Conservation (phyloP, 2,113 vertebrate genomes). For the Orycteropus afer region DNA sequence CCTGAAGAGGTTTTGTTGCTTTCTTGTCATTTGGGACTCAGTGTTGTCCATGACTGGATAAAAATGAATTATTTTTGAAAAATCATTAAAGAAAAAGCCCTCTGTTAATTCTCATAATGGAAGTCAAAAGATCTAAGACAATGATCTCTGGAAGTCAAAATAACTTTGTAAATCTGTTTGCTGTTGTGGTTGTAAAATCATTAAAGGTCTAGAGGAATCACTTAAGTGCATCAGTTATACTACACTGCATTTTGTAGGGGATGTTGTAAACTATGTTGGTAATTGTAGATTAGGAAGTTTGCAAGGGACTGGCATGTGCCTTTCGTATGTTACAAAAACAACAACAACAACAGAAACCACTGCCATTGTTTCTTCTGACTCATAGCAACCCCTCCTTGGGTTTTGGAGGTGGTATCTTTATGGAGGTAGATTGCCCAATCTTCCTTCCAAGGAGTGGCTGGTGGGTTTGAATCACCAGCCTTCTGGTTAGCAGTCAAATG, state of each 20-base stretch:
- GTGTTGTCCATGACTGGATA: not conserved
- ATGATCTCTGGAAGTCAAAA: not conserved
- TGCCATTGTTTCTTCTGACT: too few species aligned
- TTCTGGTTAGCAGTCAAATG: too few species aligned
- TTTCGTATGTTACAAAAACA: not conserved
- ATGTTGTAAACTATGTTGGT: not conserved
- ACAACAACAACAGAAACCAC: too few species aligned
- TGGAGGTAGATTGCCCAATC: too few species aligned
- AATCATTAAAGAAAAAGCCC: not conserved
- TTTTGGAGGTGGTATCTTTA: too few species aligned
- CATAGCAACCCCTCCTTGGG: too few species aligned
- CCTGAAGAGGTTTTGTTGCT: not conserved
- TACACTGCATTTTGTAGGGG: not conserved
- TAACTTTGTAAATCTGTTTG: constrained; percentile 1
- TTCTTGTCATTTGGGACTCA: not conserved
- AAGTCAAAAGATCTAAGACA: not conserved
- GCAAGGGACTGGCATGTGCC: not conserved
- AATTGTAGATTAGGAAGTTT: not conserved
- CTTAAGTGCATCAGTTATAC: not conserved
- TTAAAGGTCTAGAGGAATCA: not conserved
- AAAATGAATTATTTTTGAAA: constrained; percentile 11
- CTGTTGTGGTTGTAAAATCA: not conserved
- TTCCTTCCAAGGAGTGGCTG: too few species aligned
- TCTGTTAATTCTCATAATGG: not conserved
- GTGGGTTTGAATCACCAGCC: too few species aligned